Evolutionary conservation across 1,140 invertebrate species (phyloP).

Genomic region (Idris sp.): DNA sequence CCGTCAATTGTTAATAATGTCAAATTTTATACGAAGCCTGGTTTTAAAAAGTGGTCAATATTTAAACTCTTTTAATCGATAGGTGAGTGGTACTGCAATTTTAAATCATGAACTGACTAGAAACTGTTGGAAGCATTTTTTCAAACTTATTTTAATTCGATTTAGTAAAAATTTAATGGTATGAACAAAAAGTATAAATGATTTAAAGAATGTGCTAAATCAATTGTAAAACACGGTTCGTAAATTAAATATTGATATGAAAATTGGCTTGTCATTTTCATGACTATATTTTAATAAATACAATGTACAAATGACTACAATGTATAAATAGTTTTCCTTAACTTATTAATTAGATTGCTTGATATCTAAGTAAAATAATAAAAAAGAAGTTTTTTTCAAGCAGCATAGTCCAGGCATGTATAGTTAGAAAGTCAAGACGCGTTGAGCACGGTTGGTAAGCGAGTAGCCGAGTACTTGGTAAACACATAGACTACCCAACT

Average conservation of each 20-base stretch:
- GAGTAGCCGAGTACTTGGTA: constrained; percentile 59
- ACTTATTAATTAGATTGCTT: constrained; percentile 40
- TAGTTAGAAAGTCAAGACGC: constrained; percentile 59
- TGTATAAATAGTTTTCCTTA: no score
- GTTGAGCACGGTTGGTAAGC: constrained; percentile 51
- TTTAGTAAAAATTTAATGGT: no score
- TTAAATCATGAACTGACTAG: constrained; percentile 33
- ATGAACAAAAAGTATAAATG: no score
- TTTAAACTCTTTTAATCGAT: constrained; percentile 38
- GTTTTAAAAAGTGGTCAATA: constrained; percentile 50
- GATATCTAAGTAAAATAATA: constrained; percentile 28
- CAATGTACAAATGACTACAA: no score
- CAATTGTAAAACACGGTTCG: no score
- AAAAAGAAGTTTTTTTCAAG: constrained; percentile 43
- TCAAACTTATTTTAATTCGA: constrained; percentile 31
- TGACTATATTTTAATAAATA: no score
- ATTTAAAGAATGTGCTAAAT: no score
- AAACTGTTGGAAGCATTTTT: constrained; percentile 32
- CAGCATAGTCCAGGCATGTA: constrained; percentile 24
- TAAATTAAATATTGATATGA: no score
- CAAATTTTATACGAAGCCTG: constrained; percentile 19
- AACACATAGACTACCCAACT: constrained; percentile 56
- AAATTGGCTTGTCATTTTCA: neutral
- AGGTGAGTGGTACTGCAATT: constrained; percentile 34
- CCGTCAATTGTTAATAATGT: constrained; percentile 45